phyloP scores from a whole-genome alignment of 2,113 vertebrate species.

The Dermatemys mawii region DNA sequence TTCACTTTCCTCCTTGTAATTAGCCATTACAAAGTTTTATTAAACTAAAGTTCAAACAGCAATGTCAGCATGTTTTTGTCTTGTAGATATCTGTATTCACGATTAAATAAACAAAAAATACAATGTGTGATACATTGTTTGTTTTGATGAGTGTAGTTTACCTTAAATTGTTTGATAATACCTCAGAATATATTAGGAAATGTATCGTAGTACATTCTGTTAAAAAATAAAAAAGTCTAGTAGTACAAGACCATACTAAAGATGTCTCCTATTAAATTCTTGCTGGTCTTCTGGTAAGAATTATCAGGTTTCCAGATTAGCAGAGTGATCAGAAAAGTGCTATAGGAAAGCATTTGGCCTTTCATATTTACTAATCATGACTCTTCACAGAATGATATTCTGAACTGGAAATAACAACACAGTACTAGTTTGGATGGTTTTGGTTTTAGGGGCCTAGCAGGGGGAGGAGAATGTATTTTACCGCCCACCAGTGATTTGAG shows the following conservation, averaged over 20 bases:
- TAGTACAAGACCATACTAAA: neutral
- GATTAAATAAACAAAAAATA: too few species aligned
- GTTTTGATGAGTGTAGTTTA: neutral
- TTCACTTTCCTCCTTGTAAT: conserved; percentile 65
- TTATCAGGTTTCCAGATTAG: neutral
- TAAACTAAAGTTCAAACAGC: conserved; percentile 47
- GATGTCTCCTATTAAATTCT: neutral
- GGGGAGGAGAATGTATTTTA: neutral
- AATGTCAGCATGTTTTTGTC: neutral
- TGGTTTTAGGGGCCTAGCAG: fast-evolving
- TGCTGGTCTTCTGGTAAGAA: neutral
- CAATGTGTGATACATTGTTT: too few species aligned
- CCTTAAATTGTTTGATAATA: neutral
- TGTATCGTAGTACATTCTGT: neutral
- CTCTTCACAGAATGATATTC: fast-evolving
- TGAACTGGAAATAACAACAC: neutral
- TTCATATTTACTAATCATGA: fast-evolving
- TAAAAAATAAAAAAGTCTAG: neutral
- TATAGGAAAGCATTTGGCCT: fast-evolving
- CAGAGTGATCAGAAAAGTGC: neutral
- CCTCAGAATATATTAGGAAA: neutral
- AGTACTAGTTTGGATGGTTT: neutral
- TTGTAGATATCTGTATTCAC: conserved; percentile 30
- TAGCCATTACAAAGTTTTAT: conserved; percentile 48
- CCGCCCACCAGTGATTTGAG: neutral